phyloP scores from a whole-genome alignment of 2,888 invertebrate species.

The Halocaridina rubra region DNA sequence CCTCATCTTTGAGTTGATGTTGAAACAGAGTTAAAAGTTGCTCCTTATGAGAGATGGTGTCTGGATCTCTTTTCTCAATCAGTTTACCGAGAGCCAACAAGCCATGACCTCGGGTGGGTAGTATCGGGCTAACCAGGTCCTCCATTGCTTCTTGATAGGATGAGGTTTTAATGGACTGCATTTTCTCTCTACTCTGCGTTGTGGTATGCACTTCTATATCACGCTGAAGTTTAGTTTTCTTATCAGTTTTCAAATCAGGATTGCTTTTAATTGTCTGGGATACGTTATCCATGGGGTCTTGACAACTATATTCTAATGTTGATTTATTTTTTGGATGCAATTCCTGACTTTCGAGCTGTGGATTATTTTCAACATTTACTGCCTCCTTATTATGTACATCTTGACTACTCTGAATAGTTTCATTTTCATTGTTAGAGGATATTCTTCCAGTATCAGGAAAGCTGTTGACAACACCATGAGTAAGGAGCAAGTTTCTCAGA shows the following conservation, averaged over 20 bases:
- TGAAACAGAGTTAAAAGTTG: conserved; percentile 79
- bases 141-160: conserved; percentile 74
- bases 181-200: no score
- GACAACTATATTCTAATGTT: no score
- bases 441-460: not conserved
- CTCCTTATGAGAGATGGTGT: conserved; percentile 76
- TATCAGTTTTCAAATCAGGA: no score
- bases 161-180: not conserved
- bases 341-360: not conserved
- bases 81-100: conserved; percentile 79
- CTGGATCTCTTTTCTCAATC: conserved; percentile 76
- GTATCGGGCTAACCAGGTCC: conserved; percentile 77
- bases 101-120: conserved; percentile 87
- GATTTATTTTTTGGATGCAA: no score
- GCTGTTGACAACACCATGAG: conserved; percentile 37
- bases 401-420: not conserved
- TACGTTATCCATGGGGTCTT: no score
- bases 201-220: no score
- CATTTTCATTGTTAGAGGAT: not conserved
- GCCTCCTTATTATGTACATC: not conserved
- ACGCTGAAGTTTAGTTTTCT: no score
- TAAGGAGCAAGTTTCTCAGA: conserved; percentile 33
- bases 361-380: not conserved
- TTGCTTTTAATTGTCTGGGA: no score
- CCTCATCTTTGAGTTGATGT: conserved; percentile 81